These are phyloP conservation scores for Pantherophis vulpinus DNA, from an alignment of 2,797 vertebrate species.

Conservation along the genomic window DNA sequence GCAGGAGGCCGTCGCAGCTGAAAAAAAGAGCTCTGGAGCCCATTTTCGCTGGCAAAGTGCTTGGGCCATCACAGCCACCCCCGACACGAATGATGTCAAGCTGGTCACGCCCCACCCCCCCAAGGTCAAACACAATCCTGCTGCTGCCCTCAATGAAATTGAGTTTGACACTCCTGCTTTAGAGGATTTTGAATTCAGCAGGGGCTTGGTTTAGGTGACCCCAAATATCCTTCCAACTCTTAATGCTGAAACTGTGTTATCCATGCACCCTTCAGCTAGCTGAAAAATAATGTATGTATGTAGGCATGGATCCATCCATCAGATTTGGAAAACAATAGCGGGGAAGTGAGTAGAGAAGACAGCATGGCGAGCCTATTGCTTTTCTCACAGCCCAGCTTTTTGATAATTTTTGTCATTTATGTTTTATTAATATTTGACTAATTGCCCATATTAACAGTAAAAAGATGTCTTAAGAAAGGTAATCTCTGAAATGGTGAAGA, in stretches of 20 bases:
- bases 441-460: not conserved
- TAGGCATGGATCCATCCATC: not conserved
- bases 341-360: not conserved
- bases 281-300: not conserved
- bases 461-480: not conserved
- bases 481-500: not conserved
- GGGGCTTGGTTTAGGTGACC: not conserved
- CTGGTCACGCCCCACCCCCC: too few relatives aligned
- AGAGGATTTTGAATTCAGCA: not conserved
- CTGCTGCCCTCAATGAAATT: too few relatives aligned
- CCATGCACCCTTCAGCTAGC: not conserved
- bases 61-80: too few relatives aligned
- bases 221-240: not conserved
- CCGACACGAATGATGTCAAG: too few relatives aligned
- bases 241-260: not conserved
- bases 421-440: not conserved
- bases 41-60: too few relatives aligned
- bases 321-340: not conserved
- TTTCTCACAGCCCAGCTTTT: not conserved
- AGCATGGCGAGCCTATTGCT: not conserved
- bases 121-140: too few relatives aligned
- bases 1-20: too few relatives aligned
- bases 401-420: not conserved
- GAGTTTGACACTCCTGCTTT: not conserved
- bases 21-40: too few relatives aligned